These are phyloP conservation scores for Nematopogon swammerdamellus DNA, from an alignment of 2,888 invertebrate species.

Conservation along the genomic window DNA sequence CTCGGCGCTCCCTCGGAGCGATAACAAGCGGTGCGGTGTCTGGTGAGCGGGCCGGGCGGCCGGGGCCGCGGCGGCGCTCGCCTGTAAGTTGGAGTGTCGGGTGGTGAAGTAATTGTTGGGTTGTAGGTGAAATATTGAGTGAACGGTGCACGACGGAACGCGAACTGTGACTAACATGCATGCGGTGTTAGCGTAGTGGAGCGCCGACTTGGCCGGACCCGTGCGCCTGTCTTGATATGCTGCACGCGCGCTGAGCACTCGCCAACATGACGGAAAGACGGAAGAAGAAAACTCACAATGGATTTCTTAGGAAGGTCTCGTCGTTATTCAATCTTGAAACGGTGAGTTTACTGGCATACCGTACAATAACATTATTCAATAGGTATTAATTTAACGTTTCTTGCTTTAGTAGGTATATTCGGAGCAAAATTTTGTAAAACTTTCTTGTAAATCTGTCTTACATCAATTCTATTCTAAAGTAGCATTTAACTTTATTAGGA, in stretches of 20 bases:
- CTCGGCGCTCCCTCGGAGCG: not conserved
- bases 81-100: constrained; percentile 30
- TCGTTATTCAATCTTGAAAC: constrained; percentile 83
- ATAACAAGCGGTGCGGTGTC: not conserved
- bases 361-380: too few species aligned
- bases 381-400: too few species aligned
- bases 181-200: constrained; percentile 53
- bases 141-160: not conserved
- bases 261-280: constrained; percentile 55
- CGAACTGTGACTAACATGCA: constrained; percentile 54
- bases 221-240: constrained; percentile 22
- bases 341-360: constrained; percentile 52
- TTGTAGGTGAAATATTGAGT: constrained; percentile 40
- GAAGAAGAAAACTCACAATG: constrained; percentile 58
- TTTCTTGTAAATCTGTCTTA: too few species aligned
- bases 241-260: constrained; percentile 26
- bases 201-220: constrained; percentile 24
- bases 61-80: not conserved
- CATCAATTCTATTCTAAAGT: too few species aligned
- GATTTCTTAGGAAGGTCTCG: constrained; percentile 86
- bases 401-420: too few species aligned
- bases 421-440: too few species aligned
- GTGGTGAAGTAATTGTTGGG: constrained; percentile 51
- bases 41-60: not conserved
- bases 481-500: too few species aligned